Base-by-base conservation (phyloP, 2,888 invertebrate genomes). In the Mesochorus sp. region DNA sequence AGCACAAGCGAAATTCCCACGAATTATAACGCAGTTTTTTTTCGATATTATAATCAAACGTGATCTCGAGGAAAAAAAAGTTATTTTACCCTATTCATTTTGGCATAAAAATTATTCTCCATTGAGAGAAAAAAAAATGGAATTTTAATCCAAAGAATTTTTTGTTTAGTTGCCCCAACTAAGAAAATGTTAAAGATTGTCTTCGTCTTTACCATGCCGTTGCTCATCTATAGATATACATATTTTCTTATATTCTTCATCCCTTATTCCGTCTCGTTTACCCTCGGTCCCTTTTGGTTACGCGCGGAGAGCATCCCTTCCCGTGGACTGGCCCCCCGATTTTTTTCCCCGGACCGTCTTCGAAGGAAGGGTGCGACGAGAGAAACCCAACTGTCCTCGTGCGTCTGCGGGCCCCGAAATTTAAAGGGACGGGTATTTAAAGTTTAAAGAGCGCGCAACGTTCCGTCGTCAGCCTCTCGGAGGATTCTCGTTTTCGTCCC, bases 341-440 rank as follows among this genome's bases (percentile, higher is more conserved):
- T 44, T 19, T n/a, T 31, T 28, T 44, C 21, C 12, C 14, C 53
- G 24, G 64, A 12, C 39, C 39, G 28, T 64, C 12, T 76, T 67
- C 31, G 26, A 53, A 14, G 47, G 31, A 8, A 55, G 5, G 37
- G 17, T n/a, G n/a, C 5, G 42, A 26, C 14, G 68, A 5, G 8
- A 53, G 8, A 39, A 42, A 64, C 47, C 72, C 62, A 80, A 80
- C 76, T 80, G 80, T 80, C 76, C 61, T 71, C 70, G 39, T 59
- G 28, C 17, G 37, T 70, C 64, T 72, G 64, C 78, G 49, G 70
- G n/a, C n/a, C 53, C 66, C 74, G 71, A 76, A 79, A 82, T 82
- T 82, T 82, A 81, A 82, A 82, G 80, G 80, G 79, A 80, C 73
- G 80, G 81, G 72, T 72, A 81, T 82, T 82, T 82, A 82, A 82